These are phyloP conservation scores for Ctenopoma multispine DNA, from an alignment of 2,797 vertebrate genomes.

Conservation along the genomic window DNA sequence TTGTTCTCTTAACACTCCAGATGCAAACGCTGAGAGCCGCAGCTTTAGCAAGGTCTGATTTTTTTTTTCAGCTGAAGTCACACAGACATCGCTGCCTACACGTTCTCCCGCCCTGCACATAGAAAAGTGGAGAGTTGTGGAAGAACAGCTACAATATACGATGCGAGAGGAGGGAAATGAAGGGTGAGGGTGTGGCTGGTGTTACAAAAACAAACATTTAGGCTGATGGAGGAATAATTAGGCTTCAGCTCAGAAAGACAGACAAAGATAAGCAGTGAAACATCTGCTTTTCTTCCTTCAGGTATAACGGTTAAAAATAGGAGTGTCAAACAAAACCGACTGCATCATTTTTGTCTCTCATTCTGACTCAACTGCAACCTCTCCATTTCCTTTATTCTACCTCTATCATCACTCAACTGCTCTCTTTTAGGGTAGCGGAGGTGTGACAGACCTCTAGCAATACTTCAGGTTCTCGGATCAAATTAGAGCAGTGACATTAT, in stretches of 20 bases:
- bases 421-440: slow-evolving; percentile 20
- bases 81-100: slow-evolving; percentile 37
- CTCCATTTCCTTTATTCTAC: slow-evolving; percentile 42
- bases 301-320: slow-evolving; percentile 59
- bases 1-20: not conserved
- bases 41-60: slow-evolving; percentile 27
- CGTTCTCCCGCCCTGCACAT: slow-evolving; percentile 44
- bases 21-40: slow-evolving; percentile 26
- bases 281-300: slow-evolving; percentile 45
- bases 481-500: slow-evolving; percentile 34
- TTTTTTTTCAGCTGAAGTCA: slow-evolving; percentile 38
- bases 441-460: slow-evolving; percentile 52
- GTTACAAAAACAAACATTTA: slow-evolving; percentile 17
- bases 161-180: slow-evolving; percentile 23
- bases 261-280: slow-evolving; percentile 28
- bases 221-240: slow-evolving; percentile 3
- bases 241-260: slow-evolving; percentile 13
- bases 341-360: slow-evolving; percentile 32
- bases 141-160: slow-evolving; percentile 34
- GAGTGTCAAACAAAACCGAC: slow-evolving; percentile 50
- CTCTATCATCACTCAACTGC: slow-evolving; percentile 3
- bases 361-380: slow-evolving; percentile 54
- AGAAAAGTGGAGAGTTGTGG: slow-evolving; percentile 31
- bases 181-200: slow-evolving; percentile 27
- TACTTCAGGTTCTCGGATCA: slow-evolving; percentile 52